phyloP scores from a whole-genome alignment of 2,113 vertebrate species.

The Seriola aureovittata region DNA sequence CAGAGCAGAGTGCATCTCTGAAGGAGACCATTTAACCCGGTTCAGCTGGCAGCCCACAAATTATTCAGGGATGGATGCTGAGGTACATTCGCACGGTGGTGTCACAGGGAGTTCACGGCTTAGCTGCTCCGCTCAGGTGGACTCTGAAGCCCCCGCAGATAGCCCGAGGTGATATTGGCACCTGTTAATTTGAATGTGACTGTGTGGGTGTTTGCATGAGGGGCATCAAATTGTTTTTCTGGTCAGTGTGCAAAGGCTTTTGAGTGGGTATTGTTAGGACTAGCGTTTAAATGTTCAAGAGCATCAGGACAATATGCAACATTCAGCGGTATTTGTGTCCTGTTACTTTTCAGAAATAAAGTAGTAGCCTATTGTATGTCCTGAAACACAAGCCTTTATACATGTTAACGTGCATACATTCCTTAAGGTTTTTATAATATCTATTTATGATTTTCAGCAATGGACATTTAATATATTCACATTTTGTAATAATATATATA shows the following conservation, averaged over 20 bases:
- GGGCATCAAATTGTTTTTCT: constrained; percentile 31
- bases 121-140: constrained; percentile 55
- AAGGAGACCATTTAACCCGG: constrained; percentile 69
- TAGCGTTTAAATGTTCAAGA: constrained; percentile 8
- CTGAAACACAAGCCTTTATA: neutral
- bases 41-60: constrained; percentile 77
- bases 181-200: constrained; percentile 64
- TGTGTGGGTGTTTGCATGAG: constrained; percentile 59
- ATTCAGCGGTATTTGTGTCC: neutral
- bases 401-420: neutral
- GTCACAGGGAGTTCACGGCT: constrained; percentile 75
- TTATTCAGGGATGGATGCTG: constrained; percentile 72
- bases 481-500: neutral
- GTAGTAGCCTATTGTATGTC: too few species aligned
- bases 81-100: constrained; percentile 65
- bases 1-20: constrained; percentile 57
- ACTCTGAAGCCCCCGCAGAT: constrained; percentile 36
- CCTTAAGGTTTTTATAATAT: neutral
- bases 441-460: too few species aligned
- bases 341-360: neutral
- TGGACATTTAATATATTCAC: neutral
- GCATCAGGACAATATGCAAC: neutral
- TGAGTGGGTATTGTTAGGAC: constrained; percentile 13
- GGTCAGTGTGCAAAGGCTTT: constrained; percentile 12
- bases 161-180: constrained; percentile 45